phyloP scores from a whole-genome alignment of 2,888 invertebrate genomes.

The Machimus atricapillus region DNA sequence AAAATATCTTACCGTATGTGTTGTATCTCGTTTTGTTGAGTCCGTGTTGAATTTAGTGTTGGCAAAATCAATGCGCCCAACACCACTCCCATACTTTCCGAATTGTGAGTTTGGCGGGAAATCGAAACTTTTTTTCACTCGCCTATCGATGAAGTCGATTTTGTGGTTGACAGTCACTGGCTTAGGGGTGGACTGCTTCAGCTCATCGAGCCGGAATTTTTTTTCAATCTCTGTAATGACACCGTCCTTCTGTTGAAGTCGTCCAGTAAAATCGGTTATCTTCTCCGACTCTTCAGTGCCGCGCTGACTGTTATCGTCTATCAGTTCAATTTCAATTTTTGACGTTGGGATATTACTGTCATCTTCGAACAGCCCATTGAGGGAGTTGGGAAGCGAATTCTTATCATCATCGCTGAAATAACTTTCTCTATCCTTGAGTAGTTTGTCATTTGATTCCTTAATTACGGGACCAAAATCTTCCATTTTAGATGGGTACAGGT shows the following conservation, averaged over 20 bases:
- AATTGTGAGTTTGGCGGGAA: not conserved
- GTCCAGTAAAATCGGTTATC: constrained; percentile 55
- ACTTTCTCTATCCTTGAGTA: constrained; percentile 51
- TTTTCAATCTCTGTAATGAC: constrained; percentile 61
- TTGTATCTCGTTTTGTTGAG: constrained; percentile 17
- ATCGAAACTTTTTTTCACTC: constrained; percentile 60
- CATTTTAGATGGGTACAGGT: constrained; percentile 57
- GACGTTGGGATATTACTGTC: constrained; percentile 47
- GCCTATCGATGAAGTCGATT: constrained; percentile 57
- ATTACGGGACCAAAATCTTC: constrained; percentile 58
- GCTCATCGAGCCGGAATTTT: constrained; percentile 58
- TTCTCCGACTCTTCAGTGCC: constrained; percentile 18
- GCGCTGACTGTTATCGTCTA: constrained; percentile 43
- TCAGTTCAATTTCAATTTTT: constrained; percentile 49
- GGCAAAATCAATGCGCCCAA: constrained; percentile 58
- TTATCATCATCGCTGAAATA: constrained; percentile 47
- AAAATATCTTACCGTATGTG: constrained; percentile 16
- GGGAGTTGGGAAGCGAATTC: constrained; percentile 47
- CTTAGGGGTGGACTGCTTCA: constrained; percentile 44
- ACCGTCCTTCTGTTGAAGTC: constrained; percentile 60
- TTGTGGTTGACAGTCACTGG: constrained; percentile 48
- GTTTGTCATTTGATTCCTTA: constrained; percentile 54
- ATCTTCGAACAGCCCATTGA: constrained; percentile 43
- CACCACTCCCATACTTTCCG: not conserved
- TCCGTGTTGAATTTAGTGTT: constrained; percentile 61